These are phyloP conservation scores for Balanococcus diminutus DNA, from an alignment of 2,888 invertebrate genomes.

Conservation along the genomic window DNA sequence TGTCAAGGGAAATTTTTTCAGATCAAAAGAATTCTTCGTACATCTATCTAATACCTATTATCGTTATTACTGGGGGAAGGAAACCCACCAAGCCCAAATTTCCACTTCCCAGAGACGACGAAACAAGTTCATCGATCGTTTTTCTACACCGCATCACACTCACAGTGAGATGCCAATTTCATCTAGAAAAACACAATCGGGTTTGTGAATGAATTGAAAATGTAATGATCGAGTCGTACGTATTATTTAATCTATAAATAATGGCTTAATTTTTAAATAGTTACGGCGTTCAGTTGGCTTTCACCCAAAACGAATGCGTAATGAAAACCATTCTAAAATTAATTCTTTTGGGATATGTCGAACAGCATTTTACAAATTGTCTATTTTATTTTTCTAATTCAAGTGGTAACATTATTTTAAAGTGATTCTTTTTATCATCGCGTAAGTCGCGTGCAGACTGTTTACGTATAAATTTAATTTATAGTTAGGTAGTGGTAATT, in stretches of 20 bases:
- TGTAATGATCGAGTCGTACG: not conserved
- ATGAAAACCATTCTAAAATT: constrained; percentile 21
- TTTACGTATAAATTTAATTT: constrained; percentile 15
- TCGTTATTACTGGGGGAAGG: no score
- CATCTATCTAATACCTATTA: no score
- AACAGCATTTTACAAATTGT: constrained; percentile 37
- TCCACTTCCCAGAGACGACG: no score
- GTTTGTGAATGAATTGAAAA: not conserved
- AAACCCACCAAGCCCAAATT: no score
- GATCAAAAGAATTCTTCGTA: no score
- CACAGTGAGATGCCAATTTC: not conserved
- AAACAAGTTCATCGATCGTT: no score
- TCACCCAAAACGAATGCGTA: not conserved
- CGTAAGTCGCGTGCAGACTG: constrained; percentile 13
- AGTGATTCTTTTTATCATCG: constrained; percentile 5
- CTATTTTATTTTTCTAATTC: constrained; percentile 40
- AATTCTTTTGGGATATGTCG: constrained; percentile 31
- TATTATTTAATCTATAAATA: constrained; percentile 24
- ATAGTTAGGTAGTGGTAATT: not conserved
- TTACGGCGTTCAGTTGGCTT: constrained; percentile 8
- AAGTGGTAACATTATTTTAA: not conserved
- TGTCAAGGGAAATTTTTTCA: no score
- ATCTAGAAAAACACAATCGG: not conserved
- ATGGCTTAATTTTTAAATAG: constrained; percentile 13
- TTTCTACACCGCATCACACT: no score